phyloP scores from a whole-genome alignment of 92 coral and sea anemone species.

The Bergia sp. region DNA sequence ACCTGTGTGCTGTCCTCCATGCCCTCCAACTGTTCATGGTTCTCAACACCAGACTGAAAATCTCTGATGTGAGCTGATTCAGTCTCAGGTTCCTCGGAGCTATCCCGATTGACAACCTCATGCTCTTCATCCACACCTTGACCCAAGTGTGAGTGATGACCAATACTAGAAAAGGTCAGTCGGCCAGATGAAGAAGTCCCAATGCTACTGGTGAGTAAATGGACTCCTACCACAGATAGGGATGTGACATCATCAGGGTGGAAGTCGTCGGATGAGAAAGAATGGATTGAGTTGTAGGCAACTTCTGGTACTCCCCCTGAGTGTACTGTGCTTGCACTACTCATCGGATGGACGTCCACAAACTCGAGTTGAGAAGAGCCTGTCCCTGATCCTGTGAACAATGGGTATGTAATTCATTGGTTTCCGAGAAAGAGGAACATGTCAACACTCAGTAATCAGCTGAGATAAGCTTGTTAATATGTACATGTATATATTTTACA shows the following conservation, averaged over 20 bases:
- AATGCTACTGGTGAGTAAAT: conserved; percentile 68
- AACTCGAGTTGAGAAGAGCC: conserved; percentile 55
- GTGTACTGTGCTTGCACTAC: conserved; percentile 58
- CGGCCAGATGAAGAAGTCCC: conserved; percentile 77
- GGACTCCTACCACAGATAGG: conserved; percentile 80
- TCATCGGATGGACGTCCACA: conserved; percentile 53
- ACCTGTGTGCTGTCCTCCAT: conserved; percentile 61
- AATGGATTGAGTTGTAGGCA: conserved; percentile 82
- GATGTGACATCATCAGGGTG: conserved; percentile 83
- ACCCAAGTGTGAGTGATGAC: conserved; percentile 30
- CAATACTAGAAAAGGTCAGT: conserved; percentile 68
- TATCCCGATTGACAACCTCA: conserved; percentile 58
- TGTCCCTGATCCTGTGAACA: conserved; percentile 40
- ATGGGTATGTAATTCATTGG: conserved; percentile 46
- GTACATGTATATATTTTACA: not conserved
- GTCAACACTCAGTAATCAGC: not conserved
- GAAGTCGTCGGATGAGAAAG: conserved; percentile 84
- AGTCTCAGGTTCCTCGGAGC: conserved; percentile 30
- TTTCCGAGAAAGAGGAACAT: not conserved
- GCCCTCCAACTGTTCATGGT: conserved; percentile 53
- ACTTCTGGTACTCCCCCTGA: conserved; percentile 75
- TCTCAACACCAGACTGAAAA: conserved; percentile 55
- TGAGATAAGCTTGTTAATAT: not conserved
- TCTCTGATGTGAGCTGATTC: conserved; percentile 56
- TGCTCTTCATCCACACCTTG: conserved; percentile 60